phyloP scores from a whole-genome alignment of 2,888 invertebrate species.

The Camponotus fellah region DNA sequence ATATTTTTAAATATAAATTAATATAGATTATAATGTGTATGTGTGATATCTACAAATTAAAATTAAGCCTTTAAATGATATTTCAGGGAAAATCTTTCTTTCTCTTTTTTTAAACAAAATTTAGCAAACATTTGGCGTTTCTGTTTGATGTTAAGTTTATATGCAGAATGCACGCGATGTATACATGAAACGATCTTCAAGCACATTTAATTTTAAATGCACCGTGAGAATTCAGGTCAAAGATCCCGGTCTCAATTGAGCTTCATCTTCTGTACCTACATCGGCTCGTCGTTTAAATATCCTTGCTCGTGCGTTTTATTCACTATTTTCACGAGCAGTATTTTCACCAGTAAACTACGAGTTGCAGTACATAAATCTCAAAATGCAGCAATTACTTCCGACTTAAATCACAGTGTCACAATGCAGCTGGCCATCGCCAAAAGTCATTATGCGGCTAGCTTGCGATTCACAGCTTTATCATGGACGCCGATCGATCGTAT shows the following conservation, averaged over 20 bases:
- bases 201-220: slow-evolving; percentile 1
- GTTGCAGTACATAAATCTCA: slow-evolving; percentile 45
- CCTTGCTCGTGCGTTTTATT: neutral
- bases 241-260: slow-evolving; percentile 18
- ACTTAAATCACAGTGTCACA: slow-evolving; percentile 43
- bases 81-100: neutral
- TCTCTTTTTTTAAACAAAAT: neutral
- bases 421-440: slow-evolving; percentile 30
- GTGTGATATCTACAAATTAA: neutral
- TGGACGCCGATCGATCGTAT: slow-evolving; percentile 13
- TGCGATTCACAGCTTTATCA: slow-evolving; percentile 28
- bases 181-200: neutral
- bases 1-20: neutral
- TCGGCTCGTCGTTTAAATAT: slow-evolving; percentile 7
- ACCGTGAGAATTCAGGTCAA: slow-evolving; percentile 1
- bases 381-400: slow-evolving; percentile 43
- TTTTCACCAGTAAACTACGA: slow-evolving; percentile 23
- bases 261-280: neutral
- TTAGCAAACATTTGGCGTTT: slow-evolving; percentile 3
- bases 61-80: neutral
- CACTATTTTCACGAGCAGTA: slow-evolving; percentile 35
- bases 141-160: slow-evolving; percentile 3
- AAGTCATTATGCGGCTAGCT: slow-evolving; percentile 37
- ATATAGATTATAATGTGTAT: neutral
- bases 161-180: neutral